Percentiles rank a stretch among this genome's conserved stretches.
Conservation (phyloP, 2,888 invertebrate genomes). For the Drosophila ezoana region DNA sequence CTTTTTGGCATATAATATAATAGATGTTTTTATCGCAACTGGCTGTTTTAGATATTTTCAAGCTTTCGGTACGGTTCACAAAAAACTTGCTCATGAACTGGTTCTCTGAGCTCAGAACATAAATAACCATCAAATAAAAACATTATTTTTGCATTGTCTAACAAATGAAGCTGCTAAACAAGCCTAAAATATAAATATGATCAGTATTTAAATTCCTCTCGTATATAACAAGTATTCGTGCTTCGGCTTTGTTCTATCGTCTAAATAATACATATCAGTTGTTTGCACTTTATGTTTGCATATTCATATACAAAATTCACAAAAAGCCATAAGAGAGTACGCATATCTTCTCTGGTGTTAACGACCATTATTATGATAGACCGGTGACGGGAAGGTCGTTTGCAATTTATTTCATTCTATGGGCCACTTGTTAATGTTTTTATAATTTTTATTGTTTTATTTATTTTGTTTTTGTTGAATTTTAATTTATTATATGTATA, state of each 20-base stretch:
- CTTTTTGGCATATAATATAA: slow-evolving; percentile 1
- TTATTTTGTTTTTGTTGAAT: too few species aligned
- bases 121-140: background rate
- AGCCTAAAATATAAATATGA: too few species aligned
- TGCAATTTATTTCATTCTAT: slow-evolving; percentile 35
- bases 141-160: too few species aligned
- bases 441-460: slow-evolving; percentile 39
- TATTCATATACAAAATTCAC: slow-evolving; percentile 32
- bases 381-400: slow-evolving; percentile 52
- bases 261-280: slow-evolving; percentile 1
- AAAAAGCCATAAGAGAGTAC: slow-evolving; percentile 26
- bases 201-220: background rate
- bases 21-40: background rate
- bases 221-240: background rate
- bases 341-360: slow-evolving; percentile 17
- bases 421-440: slow-evolving; percentile 38
- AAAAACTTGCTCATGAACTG: slow-evolving; percentile 10
- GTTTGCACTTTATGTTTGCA: slow-evolving; percentile 31
- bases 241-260: slow-evolving; percentile 14
- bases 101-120: slow-evolving; percentile 5
- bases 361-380: slow-evolving; percentile 18
- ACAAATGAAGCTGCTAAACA: too few species aligned
- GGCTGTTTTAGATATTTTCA: background rate
- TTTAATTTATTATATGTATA: slow-evolving; percentile 18
- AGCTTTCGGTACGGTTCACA: background rate